Evolutionary conservation across 2,113 vertebrate species (phyloP), one percentile per base, ranked within the genome.

Genomic region (Eclectus roratus): DNA sequence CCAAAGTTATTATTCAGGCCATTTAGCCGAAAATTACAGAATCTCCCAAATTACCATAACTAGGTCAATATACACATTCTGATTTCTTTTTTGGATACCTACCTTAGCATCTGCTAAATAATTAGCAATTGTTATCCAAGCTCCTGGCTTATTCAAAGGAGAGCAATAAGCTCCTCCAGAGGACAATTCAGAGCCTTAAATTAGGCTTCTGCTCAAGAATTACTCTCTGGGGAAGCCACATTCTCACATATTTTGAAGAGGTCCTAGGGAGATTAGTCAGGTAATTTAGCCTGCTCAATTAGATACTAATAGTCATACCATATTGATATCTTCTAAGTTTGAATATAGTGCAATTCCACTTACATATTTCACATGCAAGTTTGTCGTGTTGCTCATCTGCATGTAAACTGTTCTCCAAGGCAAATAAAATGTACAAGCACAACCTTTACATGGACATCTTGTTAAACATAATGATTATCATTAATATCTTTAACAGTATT

Each of bases 261-360:
- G 88, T 95, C 49, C 83, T 84, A 86, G 33, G 60, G 76, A 97
- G 90, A 90, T 83, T 66, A 92, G 72, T 91, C 64, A 90, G 73
- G 69, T 80, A 95, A 93, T 94, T 94, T 90, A 85, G 77, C 60
- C 83, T 74, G 80, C 55, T 93, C 77, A 95, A 88, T 94, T 90
- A 88, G 76, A 90, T 64, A 78, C 55, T 80, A 90, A 91, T 66
- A 88, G 56, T 58, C 72, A 70, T 29, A 23, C 33, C 3, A 1
- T 83, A 92, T 55, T 80, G 72, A 35, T 73, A 39, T 50, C 46
- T 78, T 83, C 76, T 41, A 73, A 74, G 69, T 52, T 71, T 94
- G 69, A 94, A 50, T 81, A 92, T 13, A 92, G 43, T 66, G 24
- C 65, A 72, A 72, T 31, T 55, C 44, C 93, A 84, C 83, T 93